Conservation (phyloP, 2,797 vertebrate species). For the Enteromius anoplus region DNA sequence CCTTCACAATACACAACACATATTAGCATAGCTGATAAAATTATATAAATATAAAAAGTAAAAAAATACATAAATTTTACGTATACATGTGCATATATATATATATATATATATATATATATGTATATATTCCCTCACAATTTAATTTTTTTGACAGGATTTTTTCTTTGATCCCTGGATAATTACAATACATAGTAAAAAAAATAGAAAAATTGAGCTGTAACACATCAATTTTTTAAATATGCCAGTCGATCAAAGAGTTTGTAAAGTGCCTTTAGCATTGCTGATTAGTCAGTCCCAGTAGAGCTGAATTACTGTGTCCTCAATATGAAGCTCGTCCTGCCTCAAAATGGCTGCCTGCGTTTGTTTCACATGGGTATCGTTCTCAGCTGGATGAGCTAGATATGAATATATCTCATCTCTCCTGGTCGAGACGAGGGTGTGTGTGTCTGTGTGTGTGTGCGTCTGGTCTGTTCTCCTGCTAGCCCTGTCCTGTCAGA, state of each 20-base stretch:
- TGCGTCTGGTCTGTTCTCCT: constrained; percentile 43
- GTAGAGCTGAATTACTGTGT: constrained; percentile 33
- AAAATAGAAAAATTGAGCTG: neutral
- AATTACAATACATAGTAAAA: neutral
- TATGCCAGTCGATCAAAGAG: constrained; percentile 4
- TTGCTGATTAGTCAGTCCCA: constrained; percentile 35
- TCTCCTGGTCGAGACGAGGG: constrained; percentile 25
- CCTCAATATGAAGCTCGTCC: constrained; percentile 12
- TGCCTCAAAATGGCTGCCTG: constrained; percentile 47
- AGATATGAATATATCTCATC: constrained; percentile 38
- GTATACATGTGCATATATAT: too few relatives aligned
- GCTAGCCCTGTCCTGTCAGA: constrained; percentile 56
- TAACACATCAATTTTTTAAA: neutral
- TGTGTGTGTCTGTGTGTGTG: constrained; percentile 52
- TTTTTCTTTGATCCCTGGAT: neutral
- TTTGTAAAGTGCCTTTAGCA: constrained; percentile 29
- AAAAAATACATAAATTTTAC: too few relatives aligned
- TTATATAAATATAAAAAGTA: neutral
- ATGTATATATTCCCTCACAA: too few relatives aligned
- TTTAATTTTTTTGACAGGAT: neutral
- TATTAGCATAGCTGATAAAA: too few relatives aligned
- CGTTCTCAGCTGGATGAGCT: constrained; percentile 33
- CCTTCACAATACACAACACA: too few relatives aligned
- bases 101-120: too few relatives aligned
- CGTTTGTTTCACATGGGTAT: constrained; percentile 39